Percentiles rank a stretch among this genome's conserved stretches.
Conservation (phyloP, 2,113 vertebrate genomes). For the Bambusicola thoracicus region DNA sequence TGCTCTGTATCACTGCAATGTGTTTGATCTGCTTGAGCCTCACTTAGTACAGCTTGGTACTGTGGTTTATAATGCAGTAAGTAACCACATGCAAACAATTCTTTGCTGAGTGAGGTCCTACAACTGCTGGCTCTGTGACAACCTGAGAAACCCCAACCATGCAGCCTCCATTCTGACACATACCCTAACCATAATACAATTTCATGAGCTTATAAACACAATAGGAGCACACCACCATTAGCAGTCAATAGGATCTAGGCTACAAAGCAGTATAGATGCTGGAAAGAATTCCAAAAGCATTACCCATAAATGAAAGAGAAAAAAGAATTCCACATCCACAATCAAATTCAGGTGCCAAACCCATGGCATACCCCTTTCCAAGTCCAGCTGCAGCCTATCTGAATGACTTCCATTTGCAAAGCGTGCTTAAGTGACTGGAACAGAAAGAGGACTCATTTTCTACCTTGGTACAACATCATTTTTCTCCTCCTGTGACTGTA, state of each 20-base stretch:
- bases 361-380: neutral
- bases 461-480: neutral
- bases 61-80: neutral
- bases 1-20: neutral
- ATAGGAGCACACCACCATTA: rapidly evolving
- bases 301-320: rapidly evolving
- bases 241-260: neutral
- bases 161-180: neutral
- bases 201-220: neutral
- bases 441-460: neutral
- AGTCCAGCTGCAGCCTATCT: neutral
- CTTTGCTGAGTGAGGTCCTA: neutral
- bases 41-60: neutral
- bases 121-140: neutral
- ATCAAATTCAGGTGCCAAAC: neutral
- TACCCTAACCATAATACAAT: rapidly evolving
- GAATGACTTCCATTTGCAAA: neutral
- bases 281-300: neutral
- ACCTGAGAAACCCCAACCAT: neutral
- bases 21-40: neutral
- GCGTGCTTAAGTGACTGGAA: neutral
- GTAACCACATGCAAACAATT: rapidly evolving
- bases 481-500: neutral
- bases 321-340: too few relatives aligned
- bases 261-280: neutral